Conservation (phyloP, 2,888 invertebrate species). For the Clivina fossor region DNA sequence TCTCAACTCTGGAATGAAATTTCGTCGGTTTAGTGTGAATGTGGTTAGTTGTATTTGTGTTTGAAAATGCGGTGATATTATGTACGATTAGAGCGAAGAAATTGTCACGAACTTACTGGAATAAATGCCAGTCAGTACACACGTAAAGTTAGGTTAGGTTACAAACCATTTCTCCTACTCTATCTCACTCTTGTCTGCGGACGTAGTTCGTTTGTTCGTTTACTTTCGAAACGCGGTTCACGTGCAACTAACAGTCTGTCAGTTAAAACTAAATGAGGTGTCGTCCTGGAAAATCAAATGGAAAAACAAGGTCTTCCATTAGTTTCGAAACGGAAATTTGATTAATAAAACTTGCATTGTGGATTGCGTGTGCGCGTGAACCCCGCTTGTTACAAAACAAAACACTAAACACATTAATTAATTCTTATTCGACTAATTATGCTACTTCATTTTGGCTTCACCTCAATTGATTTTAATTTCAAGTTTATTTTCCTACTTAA, state of each 20-base stretch:
- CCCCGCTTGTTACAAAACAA: no score
- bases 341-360: conserved; percentile 29
- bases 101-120: conserved; percentile 23
- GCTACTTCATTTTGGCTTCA: no score
- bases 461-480: no score
- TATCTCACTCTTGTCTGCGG: conserved; percentile 7
- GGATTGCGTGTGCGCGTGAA: no score
- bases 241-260: conserved; percentile 28
- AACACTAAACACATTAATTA: no score
- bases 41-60: no score
- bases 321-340: conserved; percentile 16
- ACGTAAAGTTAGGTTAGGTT: conserved; percentile 17
- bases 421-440: no score
- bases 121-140: no score
- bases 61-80: conserved; percentile 26
- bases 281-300: conserved; percentile 22
- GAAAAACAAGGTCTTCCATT: conserved; percentile 27
- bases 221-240: conserved; percentile 13
- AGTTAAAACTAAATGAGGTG: conserved; percentile 26
- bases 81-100: conserved; percentile 21
- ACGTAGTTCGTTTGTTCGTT: conserved; percentile 9
- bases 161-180: no score
- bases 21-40: no score
- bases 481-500: no score
- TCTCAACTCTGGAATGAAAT: no score